phyloP scores from a whole-genome alignment of 2,797 vertebrate genomes.

The Pseudopleuronectes americanus region DNA sequence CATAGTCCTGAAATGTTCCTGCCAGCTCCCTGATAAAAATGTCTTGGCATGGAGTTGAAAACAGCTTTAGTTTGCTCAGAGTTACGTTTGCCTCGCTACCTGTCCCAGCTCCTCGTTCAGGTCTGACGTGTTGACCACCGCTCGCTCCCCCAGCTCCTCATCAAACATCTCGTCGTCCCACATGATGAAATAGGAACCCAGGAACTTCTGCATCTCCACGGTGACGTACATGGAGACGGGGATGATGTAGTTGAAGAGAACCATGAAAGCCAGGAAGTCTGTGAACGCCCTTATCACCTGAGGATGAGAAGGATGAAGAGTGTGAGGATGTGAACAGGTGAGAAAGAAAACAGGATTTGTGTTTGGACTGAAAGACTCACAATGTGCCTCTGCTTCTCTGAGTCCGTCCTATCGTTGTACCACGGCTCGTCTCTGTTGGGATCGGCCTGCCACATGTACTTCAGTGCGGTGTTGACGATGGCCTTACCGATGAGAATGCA shows the following conservation, averaged over 20 bases:
- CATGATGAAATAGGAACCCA: constrained; percentile 96
- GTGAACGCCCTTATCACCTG: constrained; percentile 94
- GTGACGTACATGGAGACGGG: constrained; percentile 99
- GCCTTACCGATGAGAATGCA: constrained; percentile 97
- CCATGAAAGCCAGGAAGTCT: constrained; percentile 98
- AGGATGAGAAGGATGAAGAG: not conserved
- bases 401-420: constrained; percentile 92
- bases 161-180: constrained; percentile 98
- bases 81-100: constrained; percentile 64
- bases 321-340: not conserved
- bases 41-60: not conserved
- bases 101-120: constrained; percentile 97
- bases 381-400: constrained; percentile 88
- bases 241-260: constrained; percentile 99
- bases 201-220: constrained; percentile 99
- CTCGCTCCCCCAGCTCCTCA: constrained; percentile 90
- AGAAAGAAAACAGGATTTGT: not conserved
- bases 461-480: constrained; percentile 91
- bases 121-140: constrained; percentile 96
- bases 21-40: too few species aligned
- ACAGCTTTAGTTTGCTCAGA: not conserved
- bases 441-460: constrained; percentile 94
- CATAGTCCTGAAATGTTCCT: too few species aligned
- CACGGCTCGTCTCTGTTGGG: constrained; percentile 91
- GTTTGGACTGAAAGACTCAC: constrained; percentile 76